Percentiles rank a stretch among this genome's conserved stretches.
These are phyloP conservation scores for Hylomyscus alleni DNA, from an alignment of 2,797 vertebrate species.

Conservation along the genomic window DNA sequence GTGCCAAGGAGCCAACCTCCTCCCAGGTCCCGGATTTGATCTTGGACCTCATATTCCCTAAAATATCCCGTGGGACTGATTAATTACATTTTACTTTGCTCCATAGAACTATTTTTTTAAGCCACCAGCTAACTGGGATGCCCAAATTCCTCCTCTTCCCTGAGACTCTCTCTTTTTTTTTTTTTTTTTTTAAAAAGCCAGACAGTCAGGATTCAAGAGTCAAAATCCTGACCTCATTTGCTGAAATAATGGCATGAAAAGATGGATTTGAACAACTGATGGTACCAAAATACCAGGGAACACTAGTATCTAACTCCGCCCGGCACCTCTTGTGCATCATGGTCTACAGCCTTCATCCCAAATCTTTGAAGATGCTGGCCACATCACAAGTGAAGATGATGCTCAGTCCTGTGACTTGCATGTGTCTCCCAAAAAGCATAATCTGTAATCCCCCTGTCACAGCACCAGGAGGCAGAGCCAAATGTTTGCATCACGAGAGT, in stretches of 20 bases:
- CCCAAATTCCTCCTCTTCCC: not conserved
- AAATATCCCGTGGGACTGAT: not conserved
- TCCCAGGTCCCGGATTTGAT: not conserved
- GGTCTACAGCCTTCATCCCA: not conserved
- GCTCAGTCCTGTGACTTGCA: not conserved
- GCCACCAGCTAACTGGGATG: not conserved
- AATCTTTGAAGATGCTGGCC: not conserved
- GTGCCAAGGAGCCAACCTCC: not conserved
- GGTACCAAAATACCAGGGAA: not conserved
- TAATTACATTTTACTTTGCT: not conserved
- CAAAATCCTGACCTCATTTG: not conserved
- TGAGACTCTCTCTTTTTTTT: too few relatives aligned
- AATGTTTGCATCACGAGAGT: not conserved
- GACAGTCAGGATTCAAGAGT: not conserved
- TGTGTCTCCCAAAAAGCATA: not conserved
- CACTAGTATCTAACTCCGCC: not conserved
- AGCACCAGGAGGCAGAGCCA: not conserved
- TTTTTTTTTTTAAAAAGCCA: too few relatives aligned
- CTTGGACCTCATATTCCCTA: slow-evolving; percentile 28
- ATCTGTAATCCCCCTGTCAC: not conserved
- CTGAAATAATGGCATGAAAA: not conserved
- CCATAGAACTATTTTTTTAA: not conserved
- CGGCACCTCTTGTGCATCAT: fast-evolving
- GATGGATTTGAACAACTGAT: not conserved
- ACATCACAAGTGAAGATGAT: not conserved